Evolutionary conservation across 1,140 invertebrate species (phyloP).

Genomic region (Sycophila sp.): DNA sequence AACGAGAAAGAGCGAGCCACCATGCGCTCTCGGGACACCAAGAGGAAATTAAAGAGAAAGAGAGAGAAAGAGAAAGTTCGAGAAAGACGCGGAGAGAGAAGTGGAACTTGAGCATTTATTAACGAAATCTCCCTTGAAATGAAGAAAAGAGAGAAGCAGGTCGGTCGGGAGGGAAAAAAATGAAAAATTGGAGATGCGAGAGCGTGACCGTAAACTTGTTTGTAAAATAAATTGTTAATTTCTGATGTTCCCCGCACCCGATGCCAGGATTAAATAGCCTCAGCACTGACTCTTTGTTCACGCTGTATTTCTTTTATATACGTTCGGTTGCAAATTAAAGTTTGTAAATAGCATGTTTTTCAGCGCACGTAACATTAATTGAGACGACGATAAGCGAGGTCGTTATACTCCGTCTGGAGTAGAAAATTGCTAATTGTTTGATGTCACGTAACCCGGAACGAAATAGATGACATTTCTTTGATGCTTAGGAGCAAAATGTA

Average conservation of each 20-base stretch:
- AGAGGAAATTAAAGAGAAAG: conserved; percentile 50
- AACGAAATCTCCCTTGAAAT: conserved; percentile 38
- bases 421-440: not conserved
- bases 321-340: not conserved
- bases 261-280: not conserved
- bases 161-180: conserved; percentile 21
- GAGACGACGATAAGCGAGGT: too few relatives aligned
- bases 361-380: not conserved
- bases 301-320: not conserved
- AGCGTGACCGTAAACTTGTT: conserved; percentile 20
- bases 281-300: too few relatives aligned
- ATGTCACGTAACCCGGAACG: not conserved
- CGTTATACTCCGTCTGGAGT: too few relatives aligned
- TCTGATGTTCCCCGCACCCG: not conserved
- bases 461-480: too few relatives aligned
- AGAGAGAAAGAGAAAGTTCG: conserved; percentile 31
- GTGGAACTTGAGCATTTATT: conserved; percentile 30
- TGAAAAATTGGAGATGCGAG: conserved; percentile 40
- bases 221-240: conserved; percentile 2
- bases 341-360: not conserved
- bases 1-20: conserved; percentile 22
- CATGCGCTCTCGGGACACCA: conserved; percentile 28
- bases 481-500: not conserved
- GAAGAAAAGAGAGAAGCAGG: conserved; percentile 40
- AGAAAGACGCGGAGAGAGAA: conserved; percentile 2